Base-by-base conservation (phyloP, 1,140 invertebrate genomes). In the Pseudomyrmex pallidus region DNA sequence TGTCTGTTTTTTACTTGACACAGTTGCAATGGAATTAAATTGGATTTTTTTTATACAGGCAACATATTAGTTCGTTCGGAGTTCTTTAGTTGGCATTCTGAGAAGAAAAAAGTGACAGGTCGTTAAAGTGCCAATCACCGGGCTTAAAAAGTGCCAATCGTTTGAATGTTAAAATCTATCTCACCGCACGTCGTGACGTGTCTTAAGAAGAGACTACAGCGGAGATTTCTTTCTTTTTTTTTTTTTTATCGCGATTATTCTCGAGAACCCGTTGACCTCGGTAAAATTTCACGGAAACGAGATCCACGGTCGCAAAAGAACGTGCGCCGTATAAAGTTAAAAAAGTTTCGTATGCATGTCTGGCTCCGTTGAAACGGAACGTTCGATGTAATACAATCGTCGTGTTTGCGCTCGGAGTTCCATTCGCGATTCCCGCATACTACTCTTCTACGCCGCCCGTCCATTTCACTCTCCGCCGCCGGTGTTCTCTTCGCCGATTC, bases 371-470 rank as follows among this genome's bases (percentile, higher is more conserved):
- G 63, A 61, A 74, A 87, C 82, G 68, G 57, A 20, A 66, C 67
- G 48, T 83, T 76, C 85, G 62, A 72, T 68, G 85, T 86, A 84
- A 87, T 74, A 77, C 80, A 59, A 70, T 84, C 66, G 72, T 61
- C 44, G 72, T 87, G 80, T 77, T 86, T 87, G 85, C 64, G 61
- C 20, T 66, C 44, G 25, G 73, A 87, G 85, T 87, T 87, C 85
- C 66, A 73, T 78, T 61, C 66, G 56, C 78, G 72, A 63, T 68
- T 56, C 64, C 52, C 63, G 57, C 61, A 59, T 35, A 35, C 35
- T 83, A 66, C 66, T n/a, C 73, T 17, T 73, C 67, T 7, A 35
- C 15, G 3, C 17, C 17, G 25, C 44, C 63, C 63, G 17, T 73
- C 66, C 74, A 17, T 22, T 50, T 73, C 25, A 25, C 61, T 52